Evolutionary conservation across 2,888 invertebrate genomes (phyloP).

Genomic region (Gymnocheta viridis): DNA sequence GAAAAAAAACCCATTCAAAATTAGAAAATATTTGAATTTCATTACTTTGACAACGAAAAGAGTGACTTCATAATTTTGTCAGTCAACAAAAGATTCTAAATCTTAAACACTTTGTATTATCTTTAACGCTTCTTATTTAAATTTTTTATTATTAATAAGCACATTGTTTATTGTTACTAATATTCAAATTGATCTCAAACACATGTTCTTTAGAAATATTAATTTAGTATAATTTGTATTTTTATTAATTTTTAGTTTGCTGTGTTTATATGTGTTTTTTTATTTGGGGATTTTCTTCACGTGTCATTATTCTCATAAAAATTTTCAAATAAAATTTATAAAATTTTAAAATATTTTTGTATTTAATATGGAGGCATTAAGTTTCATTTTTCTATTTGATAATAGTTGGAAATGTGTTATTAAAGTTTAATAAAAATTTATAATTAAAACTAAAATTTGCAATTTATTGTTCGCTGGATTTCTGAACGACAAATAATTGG

Average conservation of each 20-base stretch:
- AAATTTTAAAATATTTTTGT: background rate
- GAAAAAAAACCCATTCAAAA: constrained; percentile 12
- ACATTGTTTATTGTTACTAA: constrained; percentile 73
- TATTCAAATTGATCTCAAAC: constrained; percentile 75
- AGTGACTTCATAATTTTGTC: constrained; percentile 7
- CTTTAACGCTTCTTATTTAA: constrained; percentile 2
- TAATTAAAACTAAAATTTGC: background rate
- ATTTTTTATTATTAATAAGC: constrained; percentile 9
- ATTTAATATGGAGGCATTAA: background rate
- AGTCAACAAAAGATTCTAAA: constrained; percentile 13
- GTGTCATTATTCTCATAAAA: constrained; percentile 8
- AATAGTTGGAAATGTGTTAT: background rate
- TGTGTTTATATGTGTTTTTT: background rate
- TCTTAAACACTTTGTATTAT: constrained; percentile 19
- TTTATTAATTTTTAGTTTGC: background rate
- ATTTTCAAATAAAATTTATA: background rate
- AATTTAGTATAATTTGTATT: background rate
- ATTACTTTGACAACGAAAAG: constrained; percentile 16
- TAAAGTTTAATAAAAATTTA: background rate
- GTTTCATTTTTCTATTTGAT: background rate
- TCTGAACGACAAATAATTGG: too few relatives aligned
- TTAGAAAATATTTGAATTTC: constrained; percentile 19
- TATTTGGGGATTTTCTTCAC: background rate
- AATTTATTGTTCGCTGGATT: too few relatives aligned
- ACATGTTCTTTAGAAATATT: constrained; percentile 72